Conservation (phyloP, 2,113 vertebrate species). For the Tragulus kanchil region DNA sequence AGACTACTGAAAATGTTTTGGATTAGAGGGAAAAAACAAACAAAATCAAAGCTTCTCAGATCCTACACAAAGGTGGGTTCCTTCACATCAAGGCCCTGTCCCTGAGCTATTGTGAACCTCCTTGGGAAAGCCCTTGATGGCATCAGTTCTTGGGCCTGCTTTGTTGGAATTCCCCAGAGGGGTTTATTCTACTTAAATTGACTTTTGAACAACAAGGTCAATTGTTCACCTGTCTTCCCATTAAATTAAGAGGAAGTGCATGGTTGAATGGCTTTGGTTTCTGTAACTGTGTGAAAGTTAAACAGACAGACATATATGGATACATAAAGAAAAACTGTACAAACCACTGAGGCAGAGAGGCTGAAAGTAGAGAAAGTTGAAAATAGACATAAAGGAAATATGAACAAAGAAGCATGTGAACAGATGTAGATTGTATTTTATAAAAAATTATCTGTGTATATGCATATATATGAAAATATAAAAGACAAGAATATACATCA, state of each 20-base stretch:
- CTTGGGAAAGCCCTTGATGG: not conserved
- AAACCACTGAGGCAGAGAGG: not conserved
- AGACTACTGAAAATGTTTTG: not conserved
- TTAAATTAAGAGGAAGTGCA: not conserved
- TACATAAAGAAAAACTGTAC: not conserved
- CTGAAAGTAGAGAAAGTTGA: not conserved
- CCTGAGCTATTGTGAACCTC: not conserved
- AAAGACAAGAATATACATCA: not conserved
- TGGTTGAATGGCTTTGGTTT: conserved; percentile 13
- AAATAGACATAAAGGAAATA: not conserved
- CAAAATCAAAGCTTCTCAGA: not conserved
- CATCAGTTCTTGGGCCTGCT: not conserved
- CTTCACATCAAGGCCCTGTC: not conserved
- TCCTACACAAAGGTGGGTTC: not conserved
- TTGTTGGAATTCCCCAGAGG: not conserved
- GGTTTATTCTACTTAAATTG: not conserved
- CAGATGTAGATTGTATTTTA: not conserved
- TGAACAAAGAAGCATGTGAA: not conserved
- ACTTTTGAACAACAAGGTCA: not conserved
- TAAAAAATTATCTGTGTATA: not conserved
- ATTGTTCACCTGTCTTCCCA: not conserved
- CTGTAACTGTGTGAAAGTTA: not conserved
- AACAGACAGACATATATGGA: not conserved
- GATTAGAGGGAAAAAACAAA: not conserved
- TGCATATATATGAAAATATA: not conserved